Conservation (phyloP, 2,888 invertebrate species). For the Caenorhabditis macrosperma region DNA sequence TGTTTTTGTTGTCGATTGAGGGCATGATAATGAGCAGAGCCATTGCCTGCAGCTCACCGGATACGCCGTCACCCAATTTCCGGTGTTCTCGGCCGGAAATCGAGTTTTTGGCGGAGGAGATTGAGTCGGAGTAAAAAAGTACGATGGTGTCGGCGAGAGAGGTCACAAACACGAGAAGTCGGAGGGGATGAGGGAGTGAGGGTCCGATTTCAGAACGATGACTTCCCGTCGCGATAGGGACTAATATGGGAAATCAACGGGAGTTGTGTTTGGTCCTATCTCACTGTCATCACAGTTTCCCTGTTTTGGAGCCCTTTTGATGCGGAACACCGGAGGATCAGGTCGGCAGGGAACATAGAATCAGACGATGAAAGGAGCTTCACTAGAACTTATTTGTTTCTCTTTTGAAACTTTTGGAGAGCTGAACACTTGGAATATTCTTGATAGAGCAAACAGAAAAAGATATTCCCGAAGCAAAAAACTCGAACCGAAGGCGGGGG, state of each 20-base stretch:
- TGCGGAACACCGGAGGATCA: too few species aligned
- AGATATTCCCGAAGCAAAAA: conserved; percentile 6
- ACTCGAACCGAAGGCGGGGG: not conserved
- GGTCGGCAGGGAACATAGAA: too few species aligned
- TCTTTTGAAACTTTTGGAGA: not conserved
- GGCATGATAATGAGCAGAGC: conserved; percentile 43
- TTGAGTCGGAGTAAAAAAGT: not conserved
- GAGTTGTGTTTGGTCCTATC: too few species aligned
- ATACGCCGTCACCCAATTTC: conserved; percentile 30
- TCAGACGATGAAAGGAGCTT: not conserved
- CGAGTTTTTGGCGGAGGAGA: conserved; percentile 13
- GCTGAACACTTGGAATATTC: not conserved
- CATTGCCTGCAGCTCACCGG: conserved; percentile 12
- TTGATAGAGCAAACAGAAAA: not conserved
- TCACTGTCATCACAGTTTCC: too few species aligned
- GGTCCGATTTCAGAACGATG: conserved; percentile 35
- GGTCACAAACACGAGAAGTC: not conserved
- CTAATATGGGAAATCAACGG: not conserved
- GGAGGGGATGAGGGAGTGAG: conserved; percentile 10
- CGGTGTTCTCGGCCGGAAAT: conserved; percentile 51
- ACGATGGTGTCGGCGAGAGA: not conserved
- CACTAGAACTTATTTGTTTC: too few species aligned
- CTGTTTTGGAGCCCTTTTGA: too few species aligned
- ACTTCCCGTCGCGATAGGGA: not conserved
- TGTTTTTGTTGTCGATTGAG: conserved; percentile 53